These are phyloP conservation scores for Euphydryas editha DNA, from an alignment of 2,888 invertebrate genomes.

Conservation along the genomic window DNA sequence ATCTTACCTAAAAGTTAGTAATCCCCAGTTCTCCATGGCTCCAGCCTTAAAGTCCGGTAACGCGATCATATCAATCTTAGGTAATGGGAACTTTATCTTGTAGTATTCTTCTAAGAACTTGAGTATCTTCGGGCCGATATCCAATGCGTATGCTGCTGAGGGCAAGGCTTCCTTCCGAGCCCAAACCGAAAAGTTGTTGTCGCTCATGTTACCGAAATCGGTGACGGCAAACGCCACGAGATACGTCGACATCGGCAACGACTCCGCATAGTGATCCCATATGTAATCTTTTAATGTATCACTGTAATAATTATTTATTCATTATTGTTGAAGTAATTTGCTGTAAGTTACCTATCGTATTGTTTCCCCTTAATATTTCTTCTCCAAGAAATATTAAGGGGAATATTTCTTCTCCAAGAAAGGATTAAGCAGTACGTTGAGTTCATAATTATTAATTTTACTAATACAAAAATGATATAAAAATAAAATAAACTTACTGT, in stretches of 20 bases:
- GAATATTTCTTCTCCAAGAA: no score
- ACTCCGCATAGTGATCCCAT: slow-evolving; percentile 90
- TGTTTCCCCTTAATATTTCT: no score
- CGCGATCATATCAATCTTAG: slow-evolving; percentile 96
- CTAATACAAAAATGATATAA: background rate
- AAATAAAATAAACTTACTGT: slow-evolving; percentile 39
- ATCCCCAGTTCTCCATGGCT: slow-evolving; percentile 96
- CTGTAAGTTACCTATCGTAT: background rate
- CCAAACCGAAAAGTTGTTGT: slow-evolving; percentile 87
- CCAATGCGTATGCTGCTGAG: slow-evolving; percentile 89
- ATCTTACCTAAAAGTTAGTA: slow-evolving; percentile 87
- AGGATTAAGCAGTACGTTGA: no score
- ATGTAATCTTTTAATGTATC: slow-evolving; percentile 84
- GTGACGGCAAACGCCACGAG: slow-evolving; percentile 93
- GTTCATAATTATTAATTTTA: no score
- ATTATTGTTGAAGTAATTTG: background rate
- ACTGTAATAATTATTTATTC: slow-evolving; percentile 70
- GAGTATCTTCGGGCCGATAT: slow-evolving; percentile 90
- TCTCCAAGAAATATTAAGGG: background rate
- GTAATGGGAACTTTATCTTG: slow-evolving; percentile 89
- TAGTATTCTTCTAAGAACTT: slow-evolving; percentile 89
- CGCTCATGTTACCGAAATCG: slow-evolving; percentile 86
- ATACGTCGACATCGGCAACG: slow-evolving; percentile 95
- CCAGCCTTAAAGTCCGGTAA: slow-evolving; percentile 95
- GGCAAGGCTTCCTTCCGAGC: slow-evolving; percentile 87